Conservation (phyloP, 1,140 invertebrate species). For the Trachelipus rathkii region DNA sequence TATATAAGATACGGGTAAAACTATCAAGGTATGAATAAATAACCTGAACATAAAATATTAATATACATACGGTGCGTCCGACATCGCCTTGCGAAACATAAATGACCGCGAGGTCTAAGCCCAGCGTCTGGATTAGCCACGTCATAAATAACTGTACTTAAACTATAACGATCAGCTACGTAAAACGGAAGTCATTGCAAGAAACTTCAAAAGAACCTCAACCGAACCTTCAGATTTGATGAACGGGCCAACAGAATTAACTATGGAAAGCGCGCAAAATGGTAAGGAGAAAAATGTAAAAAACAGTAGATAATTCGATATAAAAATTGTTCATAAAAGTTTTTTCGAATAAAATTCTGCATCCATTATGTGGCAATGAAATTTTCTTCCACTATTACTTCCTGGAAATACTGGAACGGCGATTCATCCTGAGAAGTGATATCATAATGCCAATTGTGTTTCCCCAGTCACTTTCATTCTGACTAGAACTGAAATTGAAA, state of each 20-base stretch:
- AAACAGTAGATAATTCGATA: constrained; percentile 74
- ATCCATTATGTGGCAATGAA: constrained; percentile 62
- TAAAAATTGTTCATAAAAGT: constrained; percentile 76
- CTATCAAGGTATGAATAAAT: too few relatives aligned
- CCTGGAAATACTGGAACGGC: constrained; percentile 50
- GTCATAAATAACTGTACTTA: too few relatives aligned
- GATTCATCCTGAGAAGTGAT: constrained; percentile 56
- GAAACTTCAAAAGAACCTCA: too few relatives aligned
- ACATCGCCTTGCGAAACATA: too few relatives aligned
- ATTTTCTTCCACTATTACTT: constrained; percentile 50
- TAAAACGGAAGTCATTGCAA: too few relatives aligned
- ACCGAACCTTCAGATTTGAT: too few relatives aligned
- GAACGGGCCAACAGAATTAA: not conserved
- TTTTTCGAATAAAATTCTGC: constrained; percentile 68
- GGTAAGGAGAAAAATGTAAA: constrained; percentile 65
- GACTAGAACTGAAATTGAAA: constrained; percentile 52
- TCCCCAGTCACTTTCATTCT: constrained; percentile 97
- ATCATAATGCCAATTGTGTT: constrained; percentile 97
- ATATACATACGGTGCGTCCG: too few relatives aligned
- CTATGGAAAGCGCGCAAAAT: constrained; percentile 67
- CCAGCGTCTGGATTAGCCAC: too few relatives aligned
- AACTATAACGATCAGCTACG: too few relatives aligned
- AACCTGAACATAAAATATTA: too few relatives aligned
- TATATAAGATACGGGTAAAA: too few relatives aligned
- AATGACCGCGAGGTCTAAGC: too few relatives aligned